Conservation (phyloP, 2,797 vertebrate genomes). For the Microctenopoma lineatum region DNA sequence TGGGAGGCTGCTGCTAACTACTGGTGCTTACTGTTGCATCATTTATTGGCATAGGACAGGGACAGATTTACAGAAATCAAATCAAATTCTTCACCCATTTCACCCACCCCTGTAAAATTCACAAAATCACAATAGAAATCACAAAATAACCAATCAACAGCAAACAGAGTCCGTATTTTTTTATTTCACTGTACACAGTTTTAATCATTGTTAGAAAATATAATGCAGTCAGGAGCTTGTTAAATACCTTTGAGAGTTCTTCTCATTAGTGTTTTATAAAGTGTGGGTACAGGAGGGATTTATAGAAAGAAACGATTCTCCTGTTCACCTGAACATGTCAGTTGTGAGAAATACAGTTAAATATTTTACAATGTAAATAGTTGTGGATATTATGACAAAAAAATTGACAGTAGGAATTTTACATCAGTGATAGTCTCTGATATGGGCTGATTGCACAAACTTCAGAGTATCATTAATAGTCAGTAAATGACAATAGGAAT, state of each 20-base stretch:
- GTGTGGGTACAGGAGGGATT: slow-evolving; percentile 27
- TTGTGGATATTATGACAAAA: slow-evolving; percentile 20
- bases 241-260: slow-evolving; percentile 35
- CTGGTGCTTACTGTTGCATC: slow-evolving; percentile 18
- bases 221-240: slow-evolving; percentile 55
- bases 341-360: slow-evolving; percentile 37
- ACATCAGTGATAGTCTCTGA: slow-evolving; percentile 22
- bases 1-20: slow-evolving; percentile 20
- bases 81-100: slow-evolving; percentile 5
- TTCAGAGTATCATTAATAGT: slow-evolving; percentile 14
- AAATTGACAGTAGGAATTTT: background rate
- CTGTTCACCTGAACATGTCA: slow-evolving; percentile 46
- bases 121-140: too few species aligned
- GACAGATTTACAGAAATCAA: slow-evolving; percentile 4
- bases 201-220: slow-evolving; percentile 75
- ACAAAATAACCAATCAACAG: background rate
- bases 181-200: slow-evolving; percentile 55
- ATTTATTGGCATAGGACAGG: slow-evolving; percentile 6
- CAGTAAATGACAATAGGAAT: slow-evolving; percentile 1
- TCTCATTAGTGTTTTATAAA: slow-evolving; percentile 50
- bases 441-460: slow-evolving; percentile 5
- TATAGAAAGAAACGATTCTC: slow-evolving; percentile 16
- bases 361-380: slow-evolving; percentile 15
- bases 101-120: background rate
- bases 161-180: background rate